Evolutionary conservation across 2,797 vertebrate genomes (phyloP), one percentile per base, ranked within the genome.

Genomic region (Betta splendens): DNA sequence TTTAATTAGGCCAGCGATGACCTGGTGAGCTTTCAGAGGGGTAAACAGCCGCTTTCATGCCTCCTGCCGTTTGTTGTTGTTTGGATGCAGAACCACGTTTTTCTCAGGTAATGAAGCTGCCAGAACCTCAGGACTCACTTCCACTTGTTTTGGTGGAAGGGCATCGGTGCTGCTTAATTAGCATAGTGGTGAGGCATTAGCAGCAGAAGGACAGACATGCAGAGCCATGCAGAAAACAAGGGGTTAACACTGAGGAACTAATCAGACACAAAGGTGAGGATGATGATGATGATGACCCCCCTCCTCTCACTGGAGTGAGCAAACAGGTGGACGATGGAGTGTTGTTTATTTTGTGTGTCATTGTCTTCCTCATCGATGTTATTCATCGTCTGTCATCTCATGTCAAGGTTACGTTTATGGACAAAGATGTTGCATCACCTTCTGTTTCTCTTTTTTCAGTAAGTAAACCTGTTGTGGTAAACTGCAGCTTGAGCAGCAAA

Each of bases 1-100:
- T 84, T 87, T 91, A 89, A 91, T 91, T 89, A 89, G 81, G 75
- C 65, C 73, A 42, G 11, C 49, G 70, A 81, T 89, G 86, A 91
- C 86, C 84, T 23, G 20, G 51, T 9, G 68, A 72, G 74, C 66
- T 67, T 80, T 67, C 52, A 15, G 58, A 51, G 57, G 61, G 77
- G 60, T 79, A 78, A 84, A 75, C 77, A 73, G 63, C 47, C 22
- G 20, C 81, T 81, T 87, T 87, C 53, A 80, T 69, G 67, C 69
- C 60, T 76, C 29, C 57, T 51, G 62, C 55, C 50, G 80, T 75
- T 78, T 73, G 60, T 72, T 72, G 54, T 80, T 61, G 64, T 75
- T 44, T 48, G 39, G 75, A 87, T 43, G 47, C 74, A 75, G 66
- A 79, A 73, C 57, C 57, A 36, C 57, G 58, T 63, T 42, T n/a